Percentiles rank a stretch among this genome's conserved stretches.
Evolutionary conservation across 2,797 vertebrate species (phyloP).

Genomic region (Cyprinodon diabolis): DNA sequence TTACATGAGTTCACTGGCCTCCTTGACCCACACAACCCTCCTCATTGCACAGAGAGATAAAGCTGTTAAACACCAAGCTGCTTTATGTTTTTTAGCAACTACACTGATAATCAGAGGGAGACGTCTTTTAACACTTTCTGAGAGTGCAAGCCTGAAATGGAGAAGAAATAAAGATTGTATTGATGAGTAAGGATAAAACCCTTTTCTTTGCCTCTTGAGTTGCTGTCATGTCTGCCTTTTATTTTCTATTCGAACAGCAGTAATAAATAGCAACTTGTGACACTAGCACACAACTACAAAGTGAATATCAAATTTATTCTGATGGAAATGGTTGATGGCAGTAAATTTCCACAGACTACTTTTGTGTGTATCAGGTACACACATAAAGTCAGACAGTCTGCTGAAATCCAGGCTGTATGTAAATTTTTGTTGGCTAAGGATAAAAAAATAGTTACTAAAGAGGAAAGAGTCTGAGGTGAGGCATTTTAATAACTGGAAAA

Average conservation of each 20-base stretch:
- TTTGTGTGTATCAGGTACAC: background rate
- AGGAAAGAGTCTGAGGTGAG: conserved; percentile 26
- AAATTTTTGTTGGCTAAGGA: conserved; percentile 28
- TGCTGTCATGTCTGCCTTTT: background rate
- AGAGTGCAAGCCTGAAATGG: conserved; percentile 75
- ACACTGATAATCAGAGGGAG: conserved; percentile 68
- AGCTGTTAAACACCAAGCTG: conserved; percentile 25
- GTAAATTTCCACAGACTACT: conserved; percentile 9
- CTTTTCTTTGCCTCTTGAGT: background rate
- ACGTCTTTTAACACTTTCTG: conserved; percentile 76
- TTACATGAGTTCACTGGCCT: conserved; percentile 84
- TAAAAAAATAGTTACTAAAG: conserved; percentile 17
- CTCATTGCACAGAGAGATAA: conserved; percentile 62
- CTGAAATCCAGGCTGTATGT: conserved; percentile 6
- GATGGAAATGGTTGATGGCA: conserved; percentile 1
- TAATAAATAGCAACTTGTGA: background rate
- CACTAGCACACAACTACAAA: background rate
- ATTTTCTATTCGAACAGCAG: background rate
- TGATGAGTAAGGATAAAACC: background rate
- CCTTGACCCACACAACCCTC: conserved; percentile 84
- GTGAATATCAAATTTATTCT: conserved; percentile 5
- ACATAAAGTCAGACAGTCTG: conserved; percentile 7
- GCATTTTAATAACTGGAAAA: conserved; percentile 46
- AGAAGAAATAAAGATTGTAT: conserved; percentile 2
- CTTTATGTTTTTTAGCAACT: conserved; percentile 84